Percentiles rank a stretch among this genome's conserved stretches.
Conservation (phyloP, 2,888 invertebrate species). For the Nomada flava region DNA sequence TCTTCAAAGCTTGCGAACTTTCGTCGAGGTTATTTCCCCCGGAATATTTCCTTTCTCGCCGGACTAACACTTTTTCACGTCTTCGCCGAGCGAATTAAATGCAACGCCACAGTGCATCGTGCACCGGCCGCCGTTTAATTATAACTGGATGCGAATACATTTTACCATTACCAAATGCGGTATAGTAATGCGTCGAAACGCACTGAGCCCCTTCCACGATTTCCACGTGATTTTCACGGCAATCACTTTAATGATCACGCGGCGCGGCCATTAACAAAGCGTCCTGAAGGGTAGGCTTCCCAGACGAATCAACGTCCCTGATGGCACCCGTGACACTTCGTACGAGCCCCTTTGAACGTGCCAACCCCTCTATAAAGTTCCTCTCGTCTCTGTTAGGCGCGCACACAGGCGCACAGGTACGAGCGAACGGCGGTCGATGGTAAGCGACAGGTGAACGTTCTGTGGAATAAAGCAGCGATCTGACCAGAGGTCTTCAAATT, state of each 20-base stretch:
- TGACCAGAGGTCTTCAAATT: slow-evolving; percentile 49
- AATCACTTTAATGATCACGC: slow-evolving; percentile 48
- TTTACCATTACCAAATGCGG: slow-evolving; percentile 17
- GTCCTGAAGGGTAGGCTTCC: slow-evolving; percentile 29
- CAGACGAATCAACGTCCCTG: slow-evolving; percentile 26
- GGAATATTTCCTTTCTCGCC: no score
- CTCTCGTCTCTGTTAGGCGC: background rate
- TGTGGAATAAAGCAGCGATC: slow-evolving; percentile 49
- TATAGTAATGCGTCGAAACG: slow-evolving; percentile 12
- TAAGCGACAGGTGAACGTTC: slow-evolving; percentile 50
- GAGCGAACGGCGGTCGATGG: slow-evolving; percentile 27
- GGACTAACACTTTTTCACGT: no score
- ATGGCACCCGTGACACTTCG: slow-evolving; percentile 32
- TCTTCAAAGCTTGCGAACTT: no score
- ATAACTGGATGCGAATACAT: slow-evolving; percentile 7
- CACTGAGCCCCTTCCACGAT: slow-evolving; percentile 16
- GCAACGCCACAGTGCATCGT: no score
- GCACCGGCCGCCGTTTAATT: background rate
- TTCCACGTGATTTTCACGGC: slow-evolving; percentile 24
- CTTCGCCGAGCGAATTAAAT: no score
- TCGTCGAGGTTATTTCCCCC: no score
- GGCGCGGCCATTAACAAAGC: slow-evolving; percentile 45
- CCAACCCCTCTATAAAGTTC: slow-evolving; percentile 34
- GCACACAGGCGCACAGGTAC: background rate
- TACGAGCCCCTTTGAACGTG: slow-evolving; percentile 46